Conservation (phyloP, 2,797 vertebrate species). For the Phalanger gymnotis region DNA sequence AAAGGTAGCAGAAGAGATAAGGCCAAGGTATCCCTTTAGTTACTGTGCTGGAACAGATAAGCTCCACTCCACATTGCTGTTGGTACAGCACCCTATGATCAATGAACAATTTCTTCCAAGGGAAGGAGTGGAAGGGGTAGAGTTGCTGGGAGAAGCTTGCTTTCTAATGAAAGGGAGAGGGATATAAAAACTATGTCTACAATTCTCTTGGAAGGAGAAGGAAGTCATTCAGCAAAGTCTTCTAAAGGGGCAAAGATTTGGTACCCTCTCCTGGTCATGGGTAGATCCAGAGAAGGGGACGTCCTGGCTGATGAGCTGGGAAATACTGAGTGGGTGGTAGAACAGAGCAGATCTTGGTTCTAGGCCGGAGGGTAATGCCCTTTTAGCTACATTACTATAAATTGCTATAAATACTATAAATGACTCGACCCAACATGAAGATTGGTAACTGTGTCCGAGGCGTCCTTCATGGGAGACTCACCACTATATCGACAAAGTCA, state of each 20-base stretch:
- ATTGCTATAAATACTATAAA: not conserved
- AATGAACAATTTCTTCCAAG: not conserved
- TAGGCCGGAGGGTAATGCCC: not conserved
- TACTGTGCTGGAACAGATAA: not conserved
- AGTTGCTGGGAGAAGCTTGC: not conserved
- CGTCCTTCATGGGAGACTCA: not conserved
- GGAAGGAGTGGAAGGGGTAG: not conserved
- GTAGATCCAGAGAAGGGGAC: not conserved
- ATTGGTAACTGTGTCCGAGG: not conserved
- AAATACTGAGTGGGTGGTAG: not conserved
- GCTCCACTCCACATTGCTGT: not conserved
- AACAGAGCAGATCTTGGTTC: not conserved
- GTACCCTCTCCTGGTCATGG: not conserved
- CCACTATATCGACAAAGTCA: not conserved
- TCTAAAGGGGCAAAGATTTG: not conserved
- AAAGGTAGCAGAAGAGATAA: not conserved
- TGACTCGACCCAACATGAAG: not conserved
- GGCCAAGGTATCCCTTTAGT: not conserved
- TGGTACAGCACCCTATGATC: not conserved
- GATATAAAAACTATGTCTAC: not conserved
- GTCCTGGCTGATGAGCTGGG: not conserved
- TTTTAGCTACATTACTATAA: not conserved
- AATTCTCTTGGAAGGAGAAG: not conserved
- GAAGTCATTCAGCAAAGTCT: not conserved
- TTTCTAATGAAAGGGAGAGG: not conserved